Evolutionary conservation across 2,888 invertebrate species (phyloP).

Genomic region (Melinaea marsaeus): DNA sequence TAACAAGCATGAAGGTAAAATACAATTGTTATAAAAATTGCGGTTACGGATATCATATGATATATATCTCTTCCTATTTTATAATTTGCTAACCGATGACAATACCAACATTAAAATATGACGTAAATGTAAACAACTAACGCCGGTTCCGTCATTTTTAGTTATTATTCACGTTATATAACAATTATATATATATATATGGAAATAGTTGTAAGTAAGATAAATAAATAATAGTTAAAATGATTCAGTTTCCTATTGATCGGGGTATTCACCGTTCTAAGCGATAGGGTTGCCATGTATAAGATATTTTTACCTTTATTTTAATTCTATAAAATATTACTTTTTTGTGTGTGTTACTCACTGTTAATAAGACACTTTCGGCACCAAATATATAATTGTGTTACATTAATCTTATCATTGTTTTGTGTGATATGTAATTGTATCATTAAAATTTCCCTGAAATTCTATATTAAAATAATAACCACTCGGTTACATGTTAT

Average conservation of each 20-base stretch:
- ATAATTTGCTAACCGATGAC: neutral
- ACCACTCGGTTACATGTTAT: conserved; percentile 13
- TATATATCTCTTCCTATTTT: neutral
- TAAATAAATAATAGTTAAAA: too few species aligned
- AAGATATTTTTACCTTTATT: neutral
- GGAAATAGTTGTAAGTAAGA: too few species aligned
- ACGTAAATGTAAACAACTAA: conserved; percentile 28
- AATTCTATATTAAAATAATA: conserved; percentile 4
- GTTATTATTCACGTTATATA: conserved; percentile 7
- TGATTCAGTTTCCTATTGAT: neutral
- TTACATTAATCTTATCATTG: neutral
- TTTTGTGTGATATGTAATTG: conserved; percentile 1
- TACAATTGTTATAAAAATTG: too few species aligned
- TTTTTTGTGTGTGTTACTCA: too few species aligned
- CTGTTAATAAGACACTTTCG: too few species aligned
- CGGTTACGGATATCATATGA: too few species aligned
- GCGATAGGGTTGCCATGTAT: neutral
- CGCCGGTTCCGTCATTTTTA: conserved; percentile 26
- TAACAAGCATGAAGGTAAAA: too few species aligned
- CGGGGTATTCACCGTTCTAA: neutral
- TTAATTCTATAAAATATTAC: too few species aligned
- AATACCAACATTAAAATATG: conserved; percentile 30
- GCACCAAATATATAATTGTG: too few species aligned
- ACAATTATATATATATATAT: too few species aligned
- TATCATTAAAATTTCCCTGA: neutral